Conservation (phyloP, 53 echinoderm and acorn worm species). For the Hippasteria phrygiana region DNA sequence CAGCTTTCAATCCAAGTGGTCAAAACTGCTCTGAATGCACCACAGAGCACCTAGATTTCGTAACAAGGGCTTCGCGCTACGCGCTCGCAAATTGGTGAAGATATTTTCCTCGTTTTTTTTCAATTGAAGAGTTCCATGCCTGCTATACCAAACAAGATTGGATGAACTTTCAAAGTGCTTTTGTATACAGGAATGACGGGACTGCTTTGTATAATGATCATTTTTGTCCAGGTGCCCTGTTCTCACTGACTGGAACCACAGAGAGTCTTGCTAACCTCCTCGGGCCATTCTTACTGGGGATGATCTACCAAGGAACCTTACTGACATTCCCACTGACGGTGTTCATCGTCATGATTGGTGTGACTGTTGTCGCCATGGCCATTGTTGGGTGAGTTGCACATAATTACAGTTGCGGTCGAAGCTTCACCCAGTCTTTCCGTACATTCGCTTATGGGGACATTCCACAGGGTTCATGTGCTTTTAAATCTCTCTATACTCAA, state of each 20-base stretch:
- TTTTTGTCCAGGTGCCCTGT: slow-evolving; percentile 41
- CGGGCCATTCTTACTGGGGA: slow-evolving; percentile 40
- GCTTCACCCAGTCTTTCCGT: too few relatives aligned
- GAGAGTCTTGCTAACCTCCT: slow-evolving; percentile 38
- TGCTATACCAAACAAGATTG: not conserved
- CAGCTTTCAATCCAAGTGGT: too few relatives aligned
- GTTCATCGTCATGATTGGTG: slow-evolving; percentile 58
- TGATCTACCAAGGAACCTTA: slow-evolving; percentile 40
- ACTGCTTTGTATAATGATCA: too few relatives aligned
- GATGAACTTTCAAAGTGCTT: not conserved
- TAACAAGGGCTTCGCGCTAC: too few relatives aligned
- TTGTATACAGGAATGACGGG: too few relatives aligned
- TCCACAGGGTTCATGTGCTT: too few relatives aligned
- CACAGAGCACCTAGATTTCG: too few relatives aligned
- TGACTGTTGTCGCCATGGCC: slow-evolving; percentile 23
- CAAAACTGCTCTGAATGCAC: too few relatives aligned
- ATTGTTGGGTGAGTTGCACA: slow-evolving; percentile 59
- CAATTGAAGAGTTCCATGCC: not conserved
- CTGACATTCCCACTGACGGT: slow-evolving; percentile 16
- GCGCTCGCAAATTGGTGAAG: too few relatives aligned
- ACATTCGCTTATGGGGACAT: not conserved
- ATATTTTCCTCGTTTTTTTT: too few relatives aligned
- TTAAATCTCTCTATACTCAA: too few relatives aligned
- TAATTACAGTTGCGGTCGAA: not conserved
- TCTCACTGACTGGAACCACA: slow-evolving; percentile 50